These are phyloP conservation scores for Myiotriccus ornatus DNA, from an alignment of 2,797 vertebrate genomes.

Conservation along the genomic window DNA sequence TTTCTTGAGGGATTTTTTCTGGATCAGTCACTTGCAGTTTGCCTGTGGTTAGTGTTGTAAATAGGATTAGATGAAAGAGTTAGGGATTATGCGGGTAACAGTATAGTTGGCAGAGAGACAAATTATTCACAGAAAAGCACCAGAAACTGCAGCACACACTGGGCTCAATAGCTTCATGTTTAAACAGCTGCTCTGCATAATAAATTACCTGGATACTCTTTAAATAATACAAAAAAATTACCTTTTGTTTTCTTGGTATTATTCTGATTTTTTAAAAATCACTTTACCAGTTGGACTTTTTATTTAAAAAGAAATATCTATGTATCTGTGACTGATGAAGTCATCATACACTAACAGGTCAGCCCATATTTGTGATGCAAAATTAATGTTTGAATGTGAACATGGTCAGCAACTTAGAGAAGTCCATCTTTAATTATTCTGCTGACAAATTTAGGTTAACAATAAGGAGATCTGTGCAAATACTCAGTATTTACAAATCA, in stretches of 20 bases:
- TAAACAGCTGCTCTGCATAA: slow-evolving; percentile 33
- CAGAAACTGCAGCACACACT: neutral
- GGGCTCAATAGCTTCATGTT: neutral
- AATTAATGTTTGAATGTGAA: neutral
- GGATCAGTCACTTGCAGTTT: slow-evolving; percentile 25
- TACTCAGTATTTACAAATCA: neutral
- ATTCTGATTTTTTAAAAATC: neutral
- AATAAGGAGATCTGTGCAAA: neutral
- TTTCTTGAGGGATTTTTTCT: slow-evolving; percentile 17
- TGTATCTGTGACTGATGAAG: neutral
- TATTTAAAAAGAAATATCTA: neutral
- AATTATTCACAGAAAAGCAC: slow-evolving; percentile 22
- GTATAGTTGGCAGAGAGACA: slow-evolving; percentile 21
- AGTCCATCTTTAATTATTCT: neutral
- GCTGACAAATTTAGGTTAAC: neutral
- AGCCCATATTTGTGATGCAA: neutral
- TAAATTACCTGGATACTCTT: neutral
- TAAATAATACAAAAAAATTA: neutral
- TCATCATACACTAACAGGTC: neutral
- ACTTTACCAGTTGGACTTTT: neutral
- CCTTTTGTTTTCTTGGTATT: neutral
- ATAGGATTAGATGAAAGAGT: slow-evolving; percentile 29
- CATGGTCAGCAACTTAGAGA: neutral
- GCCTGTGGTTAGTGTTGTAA: slow-evolving; percentile 19
- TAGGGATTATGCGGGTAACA: slow-evolving; percentile 18